A percentile compares a stretch with the other conserved stretches of the same genome.
Evolutionary conservation across 2,888 invertebrate species (phyloP).

Genomic region (Machimus rusticus): DNA sequence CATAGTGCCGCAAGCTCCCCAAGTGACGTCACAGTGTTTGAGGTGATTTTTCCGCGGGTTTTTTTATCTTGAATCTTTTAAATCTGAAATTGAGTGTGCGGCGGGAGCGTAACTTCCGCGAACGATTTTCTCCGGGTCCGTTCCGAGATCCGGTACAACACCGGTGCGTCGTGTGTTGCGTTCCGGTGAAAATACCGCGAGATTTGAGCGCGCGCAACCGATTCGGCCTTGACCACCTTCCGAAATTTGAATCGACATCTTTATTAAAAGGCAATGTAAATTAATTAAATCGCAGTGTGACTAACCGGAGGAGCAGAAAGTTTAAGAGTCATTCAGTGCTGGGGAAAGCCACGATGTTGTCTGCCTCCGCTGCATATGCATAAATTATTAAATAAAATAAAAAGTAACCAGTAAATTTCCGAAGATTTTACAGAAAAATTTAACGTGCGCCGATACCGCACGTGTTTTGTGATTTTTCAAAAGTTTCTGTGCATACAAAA

Average conservation of each 20-base stretch:
- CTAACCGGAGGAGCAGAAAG: not conserved
- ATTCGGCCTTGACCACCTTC: constrained; percentile 1
- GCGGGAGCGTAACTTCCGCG: not conserved
- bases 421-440: not conserved
- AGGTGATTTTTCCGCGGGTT: not conserved
- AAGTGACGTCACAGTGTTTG: constrained; percentile 9
- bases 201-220: not conserved
- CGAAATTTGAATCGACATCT: not conserved
- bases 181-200: not conserved
- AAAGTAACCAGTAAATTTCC: not conserved
- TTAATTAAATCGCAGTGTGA: not conserved
- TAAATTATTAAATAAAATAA: not conserved
- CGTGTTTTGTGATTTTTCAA: not conserved
- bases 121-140: not conserved
- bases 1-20: not conserved
- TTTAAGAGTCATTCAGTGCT: not conserved
- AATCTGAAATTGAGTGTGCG: not conserved
- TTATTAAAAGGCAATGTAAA: not conserved
- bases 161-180: not conserved
- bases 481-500: constrained; percentile 9
- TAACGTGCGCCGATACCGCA: not conserved
- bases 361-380: not conserved
- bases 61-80: not conserved
- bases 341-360: constrained; percentile 24
- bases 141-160: not conserved